Conservation (phyloP, 2,888 invertebrate species). For the Bembecia ichneumoniformis region DNA sequence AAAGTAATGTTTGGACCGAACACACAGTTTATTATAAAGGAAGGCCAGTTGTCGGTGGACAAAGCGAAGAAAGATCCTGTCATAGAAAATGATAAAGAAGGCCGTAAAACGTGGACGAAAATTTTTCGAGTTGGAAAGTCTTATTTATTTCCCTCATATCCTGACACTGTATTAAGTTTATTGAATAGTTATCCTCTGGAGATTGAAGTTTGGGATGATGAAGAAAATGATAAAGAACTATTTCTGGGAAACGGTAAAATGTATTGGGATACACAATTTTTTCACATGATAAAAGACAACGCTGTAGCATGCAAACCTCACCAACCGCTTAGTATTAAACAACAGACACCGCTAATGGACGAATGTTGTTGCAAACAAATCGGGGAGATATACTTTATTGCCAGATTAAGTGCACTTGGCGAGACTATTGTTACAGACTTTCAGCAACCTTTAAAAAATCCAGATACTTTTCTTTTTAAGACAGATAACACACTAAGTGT, state of each 20-base stretch:
- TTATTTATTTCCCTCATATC: slow-evolving; percentile 61
- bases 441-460: slow-evolving; percentile 51
- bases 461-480: slow-evolving; percentile 55
- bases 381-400: slow-evolving; percentile 57
- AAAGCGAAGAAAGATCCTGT: slow-evolving; percentile 37
- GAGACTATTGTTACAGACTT: slow-evolving; percentile 57
- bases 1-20: slow-evolving; percentile 64
- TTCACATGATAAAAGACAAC: slow-evolving; percentile 57
- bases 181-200: slow-evolving; percentile 63
- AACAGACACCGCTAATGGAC: slow-evolving; percentile 27
- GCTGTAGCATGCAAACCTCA: slow-evolving; percentile 37
- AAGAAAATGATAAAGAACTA: slow-evolving; percentile 41
- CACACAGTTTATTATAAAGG: slow-evolving; percentile 60
- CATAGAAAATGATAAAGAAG: slow-evolving; percentile 38
- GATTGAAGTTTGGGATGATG: slow-evolving; percentile 61
- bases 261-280: slow-evolving; percentile 61
- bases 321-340: slow-evolving; percentile 46
- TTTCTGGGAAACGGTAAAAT: slow-evolving; percentile 56
- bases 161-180: slow-evolving; percentile 52
- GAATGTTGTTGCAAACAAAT: slow-evolving; percentile 49
- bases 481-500: slow-evolving; percentile 58
- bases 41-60: slow-evolving; percentile 47
- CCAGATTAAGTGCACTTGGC: slow-evolving; percentile 66
- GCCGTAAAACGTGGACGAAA: slow-evolving; percentile 45
- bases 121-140: slow-evolving; percentile 68